Base-by-base conservation (phyloP, 2,888 invertebrate species). In the Bombylius major region DNA sequence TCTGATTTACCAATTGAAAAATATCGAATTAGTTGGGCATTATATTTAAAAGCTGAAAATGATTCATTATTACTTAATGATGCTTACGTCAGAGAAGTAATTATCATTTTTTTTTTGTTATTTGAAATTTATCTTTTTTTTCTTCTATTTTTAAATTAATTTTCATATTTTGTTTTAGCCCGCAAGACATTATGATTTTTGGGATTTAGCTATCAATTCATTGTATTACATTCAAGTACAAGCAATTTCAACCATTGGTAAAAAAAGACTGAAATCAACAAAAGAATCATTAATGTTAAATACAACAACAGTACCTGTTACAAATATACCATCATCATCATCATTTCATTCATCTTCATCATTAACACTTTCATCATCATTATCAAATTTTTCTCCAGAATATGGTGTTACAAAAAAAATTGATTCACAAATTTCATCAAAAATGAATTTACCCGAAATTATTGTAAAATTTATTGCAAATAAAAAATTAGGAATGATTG, bases 171-270 rank as follows among this genome's bases (percentile, higher is more conserved):
- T 39, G 13, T 50, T 51, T 36, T 70, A 83, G 82, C 80, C 84
- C 62, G 80, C 81, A 64, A 82, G 78, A 54, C 79, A 77, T 62
- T 81, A 82, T 60, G 79, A 82, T 63, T 78, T 88, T 63, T 80
- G 78, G 63, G 80, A 83, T 64, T 71, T 88, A 52, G 78, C 82
- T 63, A 79, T 82, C 7, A 81, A 84, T 66, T 85, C 85, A 0
- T 79, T 82, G 71, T 88, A 88, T 68, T 87, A 87, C 65, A 76
- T 88, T 47, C 87, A 88, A 81, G 84, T 88, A 6, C 87, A 87
- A 72, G 86, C 87, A 6, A 78, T 87, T 59, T 81, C 82, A 42
- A 79, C 84, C 62, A 87, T 79, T 65, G 87, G 86, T 3, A 77
- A 79, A 51, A 79, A 82, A 12, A 80, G 83, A 61, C 70, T 87